Conservation (phyloP, 2,113 vertebrate genomes). For the Scytalopus superciliaris region DNA sequence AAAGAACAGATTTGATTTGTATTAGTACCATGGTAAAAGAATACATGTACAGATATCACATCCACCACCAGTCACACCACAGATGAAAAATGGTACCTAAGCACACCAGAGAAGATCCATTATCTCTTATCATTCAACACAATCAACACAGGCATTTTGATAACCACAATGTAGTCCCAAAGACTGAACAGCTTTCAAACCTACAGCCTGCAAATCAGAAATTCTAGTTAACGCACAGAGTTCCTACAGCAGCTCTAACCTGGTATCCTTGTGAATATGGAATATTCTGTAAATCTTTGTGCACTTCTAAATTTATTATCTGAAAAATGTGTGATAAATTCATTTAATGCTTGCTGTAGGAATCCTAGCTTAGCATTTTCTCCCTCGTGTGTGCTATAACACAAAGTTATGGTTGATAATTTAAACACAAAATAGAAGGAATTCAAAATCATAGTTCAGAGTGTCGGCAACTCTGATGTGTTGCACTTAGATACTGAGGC, state of each 20-base stretch:
- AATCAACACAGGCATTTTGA: neutral
- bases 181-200: neutral
- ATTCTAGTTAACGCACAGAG: neutral
- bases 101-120: neutral
- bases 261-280: neutral
- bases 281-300: neutral
- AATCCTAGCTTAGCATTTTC: neutral
- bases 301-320: neutral
- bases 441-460: neutral
- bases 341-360: constrained; percentile 8
- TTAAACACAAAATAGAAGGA: constrained; percentile 9
- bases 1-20: neutral
- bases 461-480: neutral
- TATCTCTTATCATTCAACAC: neutral
- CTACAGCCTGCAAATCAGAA: neutral
- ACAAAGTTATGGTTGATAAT: constrained; percentile 26
- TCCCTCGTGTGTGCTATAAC: neutral
- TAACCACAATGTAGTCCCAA: neutral
- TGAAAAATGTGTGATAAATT: neutral
- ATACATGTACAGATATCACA: neutral
- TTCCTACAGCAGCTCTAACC: neutral
- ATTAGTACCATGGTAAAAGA: neutral
- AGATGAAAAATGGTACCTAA: neutral
- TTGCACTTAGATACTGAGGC: neutral
- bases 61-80: neutral